phyloP scores from a whole-genome alignment of 2,797 vertebrate species.

The Tadarida brasiliensis region DNA sequence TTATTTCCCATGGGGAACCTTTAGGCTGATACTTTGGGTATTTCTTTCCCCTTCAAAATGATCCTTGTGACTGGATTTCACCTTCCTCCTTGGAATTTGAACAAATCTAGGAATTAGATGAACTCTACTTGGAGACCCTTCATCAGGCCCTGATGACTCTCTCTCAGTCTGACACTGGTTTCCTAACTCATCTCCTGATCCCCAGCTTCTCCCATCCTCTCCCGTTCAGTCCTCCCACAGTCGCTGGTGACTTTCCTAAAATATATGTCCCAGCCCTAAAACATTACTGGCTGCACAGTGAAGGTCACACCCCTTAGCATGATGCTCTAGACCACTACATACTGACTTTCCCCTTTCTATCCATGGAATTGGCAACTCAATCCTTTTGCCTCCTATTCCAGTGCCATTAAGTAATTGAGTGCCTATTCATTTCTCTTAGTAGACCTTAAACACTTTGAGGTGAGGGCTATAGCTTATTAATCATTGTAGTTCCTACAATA shows the following conservation, averaged over 20 bases:
- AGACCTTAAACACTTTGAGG: neutral
- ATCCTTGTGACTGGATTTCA: neutral
- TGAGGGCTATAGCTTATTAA: neutral
- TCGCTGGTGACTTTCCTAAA: neutral
- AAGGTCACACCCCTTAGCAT: neutral
- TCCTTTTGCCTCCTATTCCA: neutral
- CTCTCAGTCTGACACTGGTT: neutral
- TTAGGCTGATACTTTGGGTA: neutral
- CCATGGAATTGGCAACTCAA: neutral
- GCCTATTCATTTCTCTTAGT: neutral
- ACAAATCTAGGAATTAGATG: neutral
- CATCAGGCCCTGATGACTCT: neutral
- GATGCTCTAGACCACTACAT: accelerated
- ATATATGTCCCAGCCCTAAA: neutral
- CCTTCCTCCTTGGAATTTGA: neutral
- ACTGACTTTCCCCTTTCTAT: neutral
- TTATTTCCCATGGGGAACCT: neutral
- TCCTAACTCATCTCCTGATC: neutral
- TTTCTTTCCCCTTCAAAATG: neutral
- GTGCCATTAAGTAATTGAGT: neutral
- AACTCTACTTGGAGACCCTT: neutral
- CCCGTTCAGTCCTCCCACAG: neutral
- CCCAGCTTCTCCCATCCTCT: neutral
- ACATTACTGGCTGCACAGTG: neutral
- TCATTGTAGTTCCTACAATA: neutral